Percentiles rank a stretch among this genome's conserved stretches.
Evolutionary conservation across 2,888 invertebrate species (phyloP).

Genomic region (Girardia tigrina): DNA sequence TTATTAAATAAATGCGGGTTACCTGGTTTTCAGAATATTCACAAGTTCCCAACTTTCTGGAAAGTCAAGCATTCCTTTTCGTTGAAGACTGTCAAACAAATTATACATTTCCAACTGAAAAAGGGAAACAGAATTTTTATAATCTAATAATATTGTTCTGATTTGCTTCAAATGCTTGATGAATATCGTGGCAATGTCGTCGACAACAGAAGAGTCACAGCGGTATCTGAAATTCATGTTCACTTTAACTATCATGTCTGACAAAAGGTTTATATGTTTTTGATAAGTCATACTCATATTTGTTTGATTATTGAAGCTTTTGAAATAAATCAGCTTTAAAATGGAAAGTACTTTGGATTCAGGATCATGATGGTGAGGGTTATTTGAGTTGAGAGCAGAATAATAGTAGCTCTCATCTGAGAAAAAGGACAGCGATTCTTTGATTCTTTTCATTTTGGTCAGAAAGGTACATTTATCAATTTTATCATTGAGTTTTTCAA

Average conservation of each 20-base stretch:
- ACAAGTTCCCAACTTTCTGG: not conserved
- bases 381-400: not conserved
- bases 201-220: not conserved
- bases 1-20: too few relatives aligned
- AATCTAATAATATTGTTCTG: not conserved
- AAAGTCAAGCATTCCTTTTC: too few relatives aligned
- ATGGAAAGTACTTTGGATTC: not conserved
- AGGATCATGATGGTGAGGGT: not conserved
- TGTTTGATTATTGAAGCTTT: not conserved
- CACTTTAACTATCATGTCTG: conserved; percentile 1
- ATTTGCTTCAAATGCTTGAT: not conserved
- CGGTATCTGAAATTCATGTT: conserved; percentile 13
- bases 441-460: conserved; percentile 12
- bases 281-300: not conserved
- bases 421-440: not conserved
- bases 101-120: not conserved
- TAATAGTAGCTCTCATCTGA: not conserved
- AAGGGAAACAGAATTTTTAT: not conserved
- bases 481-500: not conserved
- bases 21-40: not conserved
- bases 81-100: too few relatives aligned
- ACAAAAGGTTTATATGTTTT: conserved; percentile 9
- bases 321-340: not conserved
- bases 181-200: not conserved
- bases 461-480: not conserved